These are phyloP conservation scores for Turdus rufiventris DNA, from an alignment of 2,113 vertebrate genomes.

Conservation along the genomic window DNA sequence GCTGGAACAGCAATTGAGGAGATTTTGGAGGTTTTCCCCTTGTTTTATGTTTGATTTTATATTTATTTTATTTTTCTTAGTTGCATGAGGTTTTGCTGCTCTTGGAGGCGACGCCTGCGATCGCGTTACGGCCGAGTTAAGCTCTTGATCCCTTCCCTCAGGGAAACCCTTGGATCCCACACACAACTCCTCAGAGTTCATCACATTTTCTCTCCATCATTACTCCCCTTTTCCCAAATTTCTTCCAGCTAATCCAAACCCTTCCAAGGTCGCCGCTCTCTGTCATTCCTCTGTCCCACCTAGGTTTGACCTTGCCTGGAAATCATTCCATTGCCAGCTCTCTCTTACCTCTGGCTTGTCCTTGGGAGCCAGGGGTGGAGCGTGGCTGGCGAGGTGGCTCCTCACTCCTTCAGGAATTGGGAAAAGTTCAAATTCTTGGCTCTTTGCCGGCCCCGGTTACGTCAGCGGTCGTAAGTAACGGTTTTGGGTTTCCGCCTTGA, in stretches of 20 bases:
- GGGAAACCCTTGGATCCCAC: background rate
- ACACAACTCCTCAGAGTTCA: background rate
- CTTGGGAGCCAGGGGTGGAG: background rate
- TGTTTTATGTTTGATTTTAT: background rate
- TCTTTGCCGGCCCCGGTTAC: background rate
- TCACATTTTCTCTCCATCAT: background rate
- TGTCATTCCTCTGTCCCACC: background rate
- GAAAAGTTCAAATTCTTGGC: constrained; percentile 72
- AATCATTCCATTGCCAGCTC: background rate
- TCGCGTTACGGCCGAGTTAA: rapidly evolving
- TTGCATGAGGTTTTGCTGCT: too few species aligned
- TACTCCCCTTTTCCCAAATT: rapidly evolving
- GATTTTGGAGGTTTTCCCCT: background rate
- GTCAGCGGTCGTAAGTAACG: constrained; percentile 12
- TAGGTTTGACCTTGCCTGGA: constrained; percentile 17
- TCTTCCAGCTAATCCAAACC: background rate
- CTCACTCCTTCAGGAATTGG: background rate
- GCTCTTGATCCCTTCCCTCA: background rate
- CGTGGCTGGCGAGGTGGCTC: background rate
- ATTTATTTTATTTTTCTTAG: background rate
- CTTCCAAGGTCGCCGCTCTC: background rate
- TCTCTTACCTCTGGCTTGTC: background rate
- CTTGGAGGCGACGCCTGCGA: background rate
- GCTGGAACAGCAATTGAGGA: rapidly evolving
- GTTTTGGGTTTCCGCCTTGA: constrained; percentile 63